These are phyloP conservation scores for Columbina picui DNA, from an alignment of 2,113 vertebrate genomes.

Conservation along the genomic window DNA sequence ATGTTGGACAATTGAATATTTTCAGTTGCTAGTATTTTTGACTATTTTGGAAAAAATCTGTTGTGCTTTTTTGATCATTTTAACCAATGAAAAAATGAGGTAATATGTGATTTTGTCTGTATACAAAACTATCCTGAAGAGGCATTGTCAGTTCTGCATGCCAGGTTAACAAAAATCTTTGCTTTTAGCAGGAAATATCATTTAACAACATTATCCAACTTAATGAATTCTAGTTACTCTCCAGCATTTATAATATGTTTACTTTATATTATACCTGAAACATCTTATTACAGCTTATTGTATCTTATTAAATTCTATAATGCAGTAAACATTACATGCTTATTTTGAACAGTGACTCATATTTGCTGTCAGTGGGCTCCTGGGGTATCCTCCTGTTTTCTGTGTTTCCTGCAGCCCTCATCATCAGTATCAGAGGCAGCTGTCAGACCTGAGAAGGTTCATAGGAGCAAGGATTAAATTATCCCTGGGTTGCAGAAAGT, in stretches of 20 bases:
- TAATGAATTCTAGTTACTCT: slow-evolving; percentile 38
- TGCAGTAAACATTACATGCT: slow-evolving; percentile 21
- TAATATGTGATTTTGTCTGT: background rate
- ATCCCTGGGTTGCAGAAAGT: background rate
- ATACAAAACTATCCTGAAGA: background rate
- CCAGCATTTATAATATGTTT: background rate
- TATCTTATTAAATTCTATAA: slow-evolving; percentile 19
- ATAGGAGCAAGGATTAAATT: background rate
- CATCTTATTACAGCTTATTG: slow-evolving; percentile 31
- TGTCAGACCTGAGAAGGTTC: background rate
- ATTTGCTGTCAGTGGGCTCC: background rate
- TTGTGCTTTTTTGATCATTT: background rate
- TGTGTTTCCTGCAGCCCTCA: background rate
- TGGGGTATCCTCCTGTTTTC: background rate
- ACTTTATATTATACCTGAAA: slow-evolving; percentile 29
- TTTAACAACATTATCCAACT: slow-evolving; percentile 7
- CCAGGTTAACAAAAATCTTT: slow-evolving; percentile 3
- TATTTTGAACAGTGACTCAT: slow-evolving; percentile 26
- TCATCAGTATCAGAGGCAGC: background rate
- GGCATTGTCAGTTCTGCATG: background rate
- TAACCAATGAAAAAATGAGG: background rate
- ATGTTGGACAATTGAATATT: background rate
- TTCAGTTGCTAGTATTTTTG: background rate
- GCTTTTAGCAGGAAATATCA: slow-evolving; percentile 13
- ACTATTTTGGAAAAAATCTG: background rate